Evolutionary conservation across 2,888 invertebrate species (phyloP).

Genomic region (Stenoptilia bipunctidactyla): DNA sequence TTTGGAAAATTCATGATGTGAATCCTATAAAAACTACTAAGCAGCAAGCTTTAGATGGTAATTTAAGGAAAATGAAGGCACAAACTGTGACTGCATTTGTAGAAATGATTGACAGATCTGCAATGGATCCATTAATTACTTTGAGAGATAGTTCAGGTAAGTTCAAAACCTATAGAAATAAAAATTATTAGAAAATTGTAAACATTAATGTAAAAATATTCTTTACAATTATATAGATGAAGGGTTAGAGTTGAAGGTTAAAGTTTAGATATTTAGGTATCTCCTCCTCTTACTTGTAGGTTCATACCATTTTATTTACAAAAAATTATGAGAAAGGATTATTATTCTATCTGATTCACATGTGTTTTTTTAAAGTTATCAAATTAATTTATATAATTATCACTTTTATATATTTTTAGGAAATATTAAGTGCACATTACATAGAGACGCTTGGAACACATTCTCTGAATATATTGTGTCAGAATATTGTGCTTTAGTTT

Average conservation of each 20-base stretch:
- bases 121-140: slow-evolving; percentile 46
- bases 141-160: slow-evolving; percentile 49
- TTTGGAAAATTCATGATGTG: slow-evolving; percentile 30
- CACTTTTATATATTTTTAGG: slow-evolving; percentile 34
- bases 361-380: too few species aligned
- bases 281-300: too few species aligned
- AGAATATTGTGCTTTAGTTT: slow-evolving; percentile 45
- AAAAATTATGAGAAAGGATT: too few species aligned
- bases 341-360: too few species aligned
- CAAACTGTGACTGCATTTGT: slow-evolving; percentile 48
- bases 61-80: slow-evolving; percentile 43
- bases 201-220: neutral
- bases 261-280: too few species aligned
- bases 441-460: slow-evolving; percentile 58
- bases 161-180: neutral
- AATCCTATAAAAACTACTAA: slow-evolving; percentile 49
- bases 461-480: slow-evolving; percentile 52
- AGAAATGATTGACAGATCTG: slow-evolving; percentile 54
- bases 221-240: too few species aligned
- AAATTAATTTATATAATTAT: too few species aligned
- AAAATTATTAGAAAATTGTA: neutral
- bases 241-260: too few species aligned
- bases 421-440: slow-evolving; percentile 55
- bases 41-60: slow-evolving; percentile 41
- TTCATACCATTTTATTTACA: too few species aligned